Percentiles rank a stretch among this genome's conserved stretches.
Evolutionary conservation across 2,888 invertebrate species (phyloP).

Genomic region (Micoletzkya japonica): DNA sequence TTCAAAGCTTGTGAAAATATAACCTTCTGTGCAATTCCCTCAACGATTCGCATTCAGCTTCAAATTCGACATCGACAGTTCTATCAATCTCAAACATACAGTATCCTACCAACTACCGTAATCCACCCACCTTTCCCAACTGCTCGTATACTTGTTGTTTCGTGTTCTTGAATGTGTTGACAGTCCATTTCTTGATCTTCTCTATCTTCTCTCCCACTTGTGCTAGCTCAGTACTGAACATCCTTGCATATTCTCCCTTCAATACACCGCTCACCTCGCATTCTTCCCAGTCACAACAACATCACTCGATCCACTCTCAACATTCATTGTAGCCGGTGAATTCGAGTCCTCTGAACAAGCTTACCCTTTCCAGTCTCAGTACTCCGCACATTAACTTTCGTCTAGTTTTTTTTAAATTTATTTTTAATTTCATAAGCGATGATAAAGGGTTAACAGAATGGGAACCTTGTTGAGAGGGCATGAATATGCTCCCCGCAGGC

Average conservation of each 20-base stretch:
- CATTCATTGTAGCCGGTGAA: too few relatives aligned
- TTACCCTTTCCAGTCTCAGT: too few relatives aligned
- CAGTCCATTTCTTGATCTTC: constrained; percentile 91
- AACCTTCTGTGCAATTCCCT: constrained; percentile 71
- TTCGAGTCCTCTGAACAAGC: too few relatives aligned
- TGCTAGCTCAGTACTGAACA: constrained; percentile 47
- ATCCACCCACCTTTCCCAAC: constrained; percentile 75
- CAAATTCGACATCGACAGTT: constrained; percentile 77
- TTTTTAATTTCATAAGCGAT: too few relatives aligned
- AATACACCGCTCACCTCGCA: too few relatives aligned
- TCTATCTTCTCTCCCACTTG: constrained; percentile 77
- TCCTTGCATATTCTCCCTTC: too few relatives aligned
- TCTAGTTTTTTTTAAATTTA: too few relatives aligned
- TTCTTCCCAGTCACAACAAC: too few relatives aligned
- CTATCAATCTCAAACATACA: constrained; percentile 62
- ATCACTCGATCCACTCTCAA: too few relatives aligned
- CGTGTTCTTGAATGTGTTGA: constrained; percentile 96
- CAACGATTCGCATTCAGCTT: constrained; percentile 87
- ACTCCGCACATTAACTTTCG: too few relatives aligned
- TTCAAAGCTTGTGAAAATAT: constrained; percentile 67
- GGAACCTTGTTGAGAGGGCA: background rate
- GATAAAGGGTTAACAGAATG: too few relatives aligned
- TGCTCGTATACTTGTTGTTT: constrained; percentile 94
- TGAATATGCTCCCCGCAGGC: constrained; percentile 18
- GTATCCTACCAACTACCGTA: background rate